Evolutionary conservation across 2,888 invertebrate species (phyloP).

Genomic region (Eupsilia transversa): DNA sequence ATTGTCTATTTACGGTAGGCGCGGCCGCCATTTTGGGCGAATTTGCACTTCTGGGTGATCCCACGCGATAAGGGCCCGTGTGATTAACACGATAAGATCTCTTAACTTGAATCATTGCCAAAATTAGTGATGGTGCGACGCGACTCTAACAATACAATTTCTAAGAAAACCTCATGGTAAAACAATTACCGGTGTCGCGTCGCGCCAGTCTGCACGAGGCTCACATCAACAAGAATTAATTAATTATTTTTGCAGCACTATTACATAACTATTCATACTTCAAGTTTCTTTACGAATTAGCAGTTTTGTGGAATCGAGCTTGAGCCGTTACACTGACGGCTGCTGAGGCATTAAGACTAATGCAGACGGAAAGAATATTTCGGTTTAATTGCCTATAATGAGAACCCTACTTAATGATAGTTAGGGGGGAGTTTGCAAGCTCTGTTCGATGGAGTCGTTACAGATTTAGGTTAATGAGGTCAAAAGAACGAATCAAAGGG

Average conservation of each 20-base stretch:
- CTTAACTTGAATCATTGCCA: no score
- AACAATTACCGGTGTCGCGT: no score
- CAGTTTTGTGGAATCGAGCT: background rate
- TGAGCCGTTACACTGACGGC: background rate
- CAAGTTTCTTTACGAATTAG: background rate
- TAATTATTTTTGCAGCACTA: background rate
- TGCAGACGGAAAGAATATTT: constrained; percentile 27
- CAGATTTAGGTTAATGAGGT: constrained; percentile 59
- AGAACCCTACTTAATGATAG: constrained; percentile 29
- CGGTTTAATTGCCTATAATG: constrained; percentile 31
- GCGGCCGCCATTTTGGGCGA: no score
- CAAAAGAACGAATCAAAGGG: no score
- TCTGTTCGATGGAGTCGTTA: constrained; percentile 23
- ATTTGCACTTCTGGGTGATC: no score
- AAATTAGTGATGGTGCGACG: no score
- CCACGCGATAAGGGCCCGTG: no score
- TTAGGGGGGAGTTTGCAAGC: constrained; percentile 19
- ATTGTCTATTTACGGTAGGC: background rate
- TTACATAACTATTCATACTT: background rate
- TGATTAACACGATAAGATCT: no score
- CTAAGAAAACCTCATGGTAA: no score
- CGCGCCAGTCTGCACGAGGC: no score
- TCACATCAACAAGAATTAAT: no score
- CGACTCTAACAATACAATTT: no score
- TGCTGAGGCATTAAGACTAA: background rate